Base-by-base conservation (phyloP, 2,888 invertebrate genomes). In the Calliphora vomitoria region DNA sequence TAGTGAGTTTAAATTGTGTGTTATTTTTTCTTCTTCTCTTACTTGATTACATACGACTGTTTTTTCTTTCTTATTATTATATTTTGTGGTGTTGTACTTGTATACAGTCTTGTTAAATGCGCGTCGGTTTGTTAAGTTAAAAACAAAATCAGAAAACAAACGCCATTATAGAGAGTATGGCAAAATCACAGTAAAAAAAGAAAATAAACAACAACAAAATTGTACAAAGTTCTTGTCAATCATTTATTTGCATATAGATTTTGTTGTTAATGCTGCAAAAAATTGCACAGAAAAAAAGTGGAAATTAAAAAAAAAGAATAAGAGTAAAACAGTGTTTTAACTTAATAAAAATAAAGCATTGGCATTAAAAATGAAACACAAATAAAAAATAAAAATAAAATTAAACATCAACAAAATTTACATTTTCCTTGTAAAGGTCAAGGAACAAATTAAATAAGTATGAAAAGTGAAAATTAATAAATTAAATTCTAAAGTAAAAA, bases 111-210 rank as follows among this genome's bases (percentile, higher is more conserved):
- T 62, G n/a, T 68, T 55, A 66, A 87, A 71, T 69, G 85, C 82
- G 85, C 82, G 85, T 82, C 80, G 80, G 75, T 76, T 87, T 80
- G 50, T 47, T 66, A 85, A 50, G 41, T 58, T 74, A 72, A 69
- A 74, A 60, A 60, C 35, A 31, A n/a, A 81, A 82, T 25, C 38
- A 50, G 58, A 53, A 81, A 66, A 71, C 53, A 74, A 84, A 83
- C 78, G 83, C 83, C 79, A 79, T 79, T 79, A 31, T 18, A 25
- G 11, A 31, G 1, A 50, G 10, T 44, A 31, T 55, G 44, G 44
- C 0, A 58, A 71, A 69, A 71, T 41, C 44, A 55, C 41, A 41
- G 44, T 50, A 15, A 58, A 72, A 72, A 55, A 84, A 72, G 41
- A 64, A 66, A 50, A 64, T 47, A 71, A 78, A 84, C 44, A 84